phyloP scores from a whole-genome alignment of 2,888 invertebrate species.

The Blastobasis lacticolella region DNA sequence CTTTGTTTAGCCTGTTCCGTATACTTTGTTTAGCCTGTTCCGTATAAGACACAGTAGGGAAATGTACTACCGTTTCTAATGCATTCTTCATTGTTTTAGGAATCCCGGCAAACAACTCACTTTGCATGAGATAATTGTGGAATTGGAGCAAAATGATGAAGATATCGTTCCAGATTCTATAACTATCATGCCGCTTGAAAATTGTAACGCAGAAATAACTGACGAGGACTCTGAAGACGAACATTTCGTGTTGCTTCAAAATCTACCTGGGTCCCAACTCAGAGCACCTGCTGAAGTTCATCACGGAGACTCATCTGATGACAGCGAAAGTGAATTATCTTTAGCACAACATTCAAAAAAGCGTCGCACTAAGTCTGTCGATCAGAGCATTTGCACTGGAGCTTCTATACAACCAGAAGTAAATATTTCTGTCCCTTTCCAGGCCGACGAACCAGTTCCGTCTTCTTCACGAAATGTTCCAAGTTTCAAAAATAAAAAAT shows the following conservation, averaged over 20 bases:
- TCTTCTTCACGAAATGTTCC: too few relatives aligned
- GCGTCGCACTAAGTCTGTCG: too few relatives aligned
- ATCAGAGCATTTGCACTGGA: too few relatives aligned
- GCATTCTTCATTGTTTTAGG: too few relatives aligned
- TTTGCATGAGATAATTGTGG: not conserved
- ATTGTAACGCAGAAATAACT: not conserved
- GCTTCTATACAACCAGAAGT: not conserved
- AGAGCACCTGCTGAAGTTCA: not conserved
- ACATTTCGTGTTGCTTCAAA: not conserved
- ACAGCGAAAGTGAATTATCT: not conserved
- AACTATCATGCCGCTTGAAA: not conserved
- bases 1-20: too few relatives aligned
- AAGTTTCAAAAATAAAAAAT: too few relatives aligned
- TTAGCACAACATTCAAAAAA: not conserved
- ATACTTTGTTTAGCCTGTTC: too few relatives aligned
- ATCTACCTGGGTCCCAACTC: constrained; percentile 2
- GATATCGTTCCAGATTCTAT: not conserved
- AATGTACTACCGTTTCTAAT: too few relatives aligned
- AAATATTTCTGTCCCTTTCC: not conserved
- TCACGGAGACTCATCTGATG: not conserved
- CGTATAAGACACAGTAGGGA: too few relatives aligned
- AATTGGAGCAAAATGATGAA: not conserved
- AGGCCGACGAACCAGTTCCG: not conserved
- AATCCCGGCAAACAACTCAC: too few relatives aligned
- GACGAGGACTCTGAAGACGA: constrained; percentile 2